Conservation (phyloP, 2,888 invertebrate species). For the Noctua comes region DNA sequence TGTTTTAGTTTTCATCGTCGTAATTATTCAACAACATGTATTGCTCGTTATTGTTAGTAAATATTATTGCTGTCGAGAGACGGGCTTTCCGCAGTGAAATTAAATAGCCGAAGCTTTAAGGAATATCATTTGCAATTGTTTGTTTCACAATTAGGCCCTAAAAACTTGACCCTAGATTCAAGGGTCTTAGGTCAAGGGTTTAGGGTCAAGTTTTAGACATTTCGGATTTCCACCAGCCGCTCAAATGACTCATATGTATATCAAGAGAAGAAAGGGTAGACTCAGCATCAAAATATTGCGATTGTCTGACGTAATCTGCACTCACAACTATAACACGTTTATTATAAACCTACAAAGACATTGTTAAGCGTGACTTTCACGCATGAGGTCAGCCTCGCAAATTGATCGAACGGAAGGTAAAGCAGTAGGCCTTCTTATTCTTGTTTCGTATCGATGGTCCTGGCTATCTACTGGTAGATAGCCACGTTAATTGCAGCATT, state of each 20-base stretch:
- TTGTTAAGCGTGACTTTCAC: not conserved
- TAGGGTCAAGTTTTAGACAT: not conserved
- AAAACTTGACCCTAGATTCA: no score
- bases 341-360: not conserved
- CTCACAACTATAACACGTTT: not conserved
- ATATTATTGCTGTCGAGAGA: not conserved
- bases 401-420: not conserved
- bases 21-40: conserved; percentile 7
- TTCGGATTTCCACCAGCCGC: not conserved
- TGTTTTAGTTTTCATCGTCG: not conserved
- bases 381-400: not conserved
- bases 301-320: not conserved
- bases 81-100: not conserved
- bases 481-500: not conserved
- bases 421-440: not conserved
- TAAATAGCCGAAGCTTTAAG: not conserved
- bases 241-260: not conserved
- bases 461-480: no score
- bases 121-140: conserved; percentile 1
- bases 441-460: not conserved
- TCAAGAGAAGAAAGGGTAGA: not conserved
- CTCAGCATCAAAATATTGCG: not conserved
- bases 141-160: not conserved
- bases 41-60: not conserved
- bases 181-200: no score